Percentiles rank a stretch among this genome's conserved stretches.
Evolutionary conservation across 2,888 invertebrate species (phyloP).

Genomic region (Abrostola triplasia): DNA sequence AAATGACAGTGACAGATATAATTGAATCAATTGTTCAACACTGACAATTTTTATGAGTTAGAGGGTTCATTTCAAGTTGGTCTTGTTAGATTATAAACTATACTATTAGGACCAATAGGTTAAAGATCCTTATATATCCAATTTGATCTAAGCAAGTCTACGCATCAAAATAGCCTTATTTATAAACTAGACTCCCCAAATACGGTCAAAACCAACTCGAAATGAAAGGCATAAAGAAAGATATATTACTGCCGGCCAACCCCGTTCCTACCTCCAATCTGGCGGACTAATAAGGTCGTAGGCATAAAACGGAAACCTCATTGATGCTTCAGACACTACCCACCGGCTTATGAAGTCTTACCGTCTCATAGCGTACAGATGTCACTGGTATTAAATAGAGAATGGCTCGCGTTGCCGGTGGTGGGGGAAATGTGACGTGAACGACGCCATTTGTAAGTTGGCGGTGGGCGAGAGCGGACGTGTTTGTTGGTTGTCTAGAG

Average conservation of each 20-base stretch:
- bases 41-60: too few relatives aligned
- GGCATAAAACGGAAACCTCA: constrained; percentile 46
- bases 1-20: too few relatives aligned
- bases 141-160: too few relatives aligned
- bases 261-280: constrained; percentile 39
- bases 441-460: constrained; percentile 10
- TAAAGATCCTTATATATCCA: too few relatives aligned
- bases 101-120: too few relatives aligned
- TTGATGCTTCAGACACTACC: constrained; percentile 36
- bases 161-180: neutral
- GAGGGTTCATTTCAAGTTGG: too few relatives aligned
- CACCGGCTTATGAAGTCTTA: constrained; percentile 36
- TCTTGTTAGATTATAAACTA: neutral
- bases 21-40: too few relatives aligned
- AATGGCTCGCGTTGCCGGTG: neutral
- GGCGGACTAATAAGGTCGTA: constrained; percentile 51
- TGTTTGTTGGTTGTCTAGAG: neutral
- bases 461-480: constrained; percentile 8
- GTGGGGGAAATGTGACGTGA: constrained; percentile 4
- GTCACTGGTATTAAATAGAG: constrained; percentile 35
- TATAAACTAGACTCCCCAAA: constrained; percentile 10
- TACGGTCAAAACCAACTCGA: constrained; percentile 19
- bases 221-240: constrained; percentile 56
- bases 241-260: constrained; percentile 40
- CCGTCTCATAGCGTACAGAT: constrained; percentile 17